A percentile compares a stretch with the other conserved stretches of the same genome.
Evolutionary conservation across 1,140 invertebrate genomes (phyloP).

Genomic region (Micrasema minimum): DNA sequence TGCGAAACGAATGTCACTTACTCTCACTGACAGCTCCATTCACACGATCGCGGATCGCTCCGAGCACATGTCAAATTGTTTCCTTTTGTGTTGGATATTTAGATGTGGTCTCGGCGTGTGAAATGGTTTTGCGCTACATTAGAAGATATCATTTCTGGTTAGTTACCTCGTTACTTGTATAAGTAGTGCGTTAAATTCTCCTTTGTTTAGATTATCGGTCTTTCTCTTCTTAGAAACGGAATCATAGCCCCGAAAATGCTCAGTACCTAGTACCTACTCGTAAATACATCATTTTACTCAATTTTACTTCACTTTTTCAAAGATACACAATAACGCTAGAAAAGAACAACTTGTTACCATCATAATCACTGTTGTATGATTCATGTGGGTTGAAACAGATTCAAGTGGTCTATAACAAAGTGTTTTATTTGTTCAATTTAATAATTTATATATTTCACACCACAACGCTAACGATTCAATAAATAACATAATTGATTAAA

Average conservation of each 20-base stretch:
- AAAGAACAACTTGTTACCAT: no score
- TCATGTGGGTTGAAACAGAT: no score
- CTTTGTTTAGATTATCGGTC: slow-evolving; percentile 5
- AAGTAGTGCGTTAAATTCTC: slow-evolving; percentile 21
- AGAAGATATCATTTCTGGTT: slow-evolving; percentile 23
- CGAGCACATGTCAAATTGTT: slow-evolving; percentile 21
- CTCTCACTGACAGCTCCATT: slow-evolving; percentile 25
- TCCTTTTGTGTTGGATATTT: slow-evolving; percentile 12
- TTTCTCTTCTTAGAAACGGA: background rate
- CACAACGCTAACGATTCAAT: no score
- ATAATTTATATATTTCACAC: no score
- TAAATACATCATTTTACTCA: no score
- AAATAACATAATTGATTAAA: no score
- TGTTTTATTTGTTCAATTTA: no score
- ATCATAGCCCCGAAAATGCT: background rate
- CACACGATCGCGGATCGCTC: slow-evolving; percentile 9
- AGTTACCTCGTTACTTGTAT: slow-evolving; percentile 13
- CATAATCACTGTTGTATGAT: no score
- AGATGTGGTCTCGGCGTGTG: slow-evolving; percentile 21
- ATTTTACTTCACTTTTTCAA: no score
- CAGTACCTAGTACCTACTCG: no score
- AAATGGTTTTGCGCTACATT: slow-evolving; percentile 30
- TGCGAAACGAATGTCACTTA: slow-evolving; percentile 8
- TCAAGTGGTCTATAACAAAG: no score
- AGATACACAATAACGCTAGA: no score